Evolutionary conservation across 2,113 vertebrate genomes (phyloP).

Genomic region (Gambusia affinis): DNA sequence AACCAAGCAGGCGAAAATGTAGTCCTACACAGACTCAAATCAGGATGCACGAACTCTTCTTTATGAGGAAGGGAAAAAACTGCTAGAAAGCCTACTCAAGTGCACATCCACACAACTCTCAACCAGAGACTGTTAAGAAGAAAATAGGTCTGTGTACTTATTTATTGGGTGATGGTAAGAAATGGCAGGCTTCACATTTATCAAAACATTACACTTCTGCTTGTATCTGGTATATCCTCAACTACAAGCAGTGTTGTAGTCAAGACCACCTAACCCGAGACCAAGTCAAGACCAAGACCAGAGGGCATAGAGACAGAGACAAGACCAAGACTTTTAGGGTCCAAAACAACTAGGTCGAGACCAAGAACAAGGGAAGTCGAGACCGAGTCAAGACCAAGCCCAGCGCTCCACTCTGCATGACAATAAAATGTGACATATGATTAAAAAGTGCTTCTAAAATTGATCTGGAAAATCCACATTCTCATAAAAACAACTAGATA

Average conservation of each 20-base stretch:
- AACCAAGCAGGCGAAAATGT: not conserved
- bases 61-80: not conserved
- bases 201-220: not conserved
- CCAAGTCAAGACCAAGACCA: too few species aligned
- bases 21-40: not conserved
- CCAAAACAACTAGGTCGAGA: too few species aligned
- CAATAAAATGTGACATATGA: too few species aligned
- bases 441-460: too few species aligned
- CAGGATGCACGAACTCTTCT: not conserved
- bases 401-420: too few species aligned
- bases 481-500: too few species aligned
- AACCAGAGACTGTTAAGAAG: not conserved
- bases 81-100: not conserved
- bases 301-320: too few species aligned
- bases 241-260: not conserved
- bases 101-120: not conserved
- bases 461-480: too few species aligned
- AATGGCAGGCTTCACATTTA: not conserved
- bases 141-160: not conserved
- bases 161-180: not conserved
- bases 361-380: too few species aligned
- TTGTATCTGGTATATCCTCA: not conserved
- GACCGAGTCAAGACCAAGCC: too few species aligned
- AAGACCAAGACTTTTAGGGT: too few species aligned
- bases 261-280: too few species aligned